Evolutionary conservation across 2,888 invertebrate genomes (phyloP).

Genomic region (Bugula neritina): DNA sequence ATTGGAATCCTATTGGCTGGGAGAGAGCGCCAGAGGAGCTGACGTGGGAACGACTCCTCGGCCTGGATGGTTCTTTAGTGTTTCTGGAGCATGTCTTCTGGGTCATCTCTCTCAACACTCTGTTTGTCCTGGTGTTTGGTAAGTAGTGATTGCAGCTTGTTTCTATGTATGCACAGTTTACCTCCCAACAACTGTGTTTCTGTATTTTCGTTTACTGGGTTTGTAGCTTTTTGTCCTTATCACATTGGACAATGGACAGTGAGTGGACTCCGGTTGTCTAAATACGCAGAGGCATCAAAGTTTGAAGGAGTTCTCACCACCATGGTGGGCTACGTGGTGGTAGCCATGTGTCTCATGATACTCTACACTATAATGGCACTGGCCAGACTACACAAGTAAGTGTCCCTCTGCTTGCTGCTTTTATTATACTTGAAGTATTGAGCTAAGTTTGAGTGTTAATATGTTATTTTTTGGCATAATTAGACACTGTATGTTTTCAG

Average conservation of each 20-base stretch:
- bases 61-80: slow-evolving; percentile 90
- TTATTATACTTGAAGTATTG: too few relatives aligned
- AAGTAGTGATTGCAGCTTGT: slow-evolving; percentile 35
- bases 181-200: background rate
- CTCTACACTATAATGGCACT: slow-evolving; percentile 78
- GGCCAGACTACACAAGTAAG: slow-evolving; percentile 71
- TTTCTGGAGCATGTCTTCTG: slow-evolving; percentile 98
- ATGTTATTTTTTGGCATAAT: too few relatives aligned
- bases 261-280: slow-evolving; percentile 64
- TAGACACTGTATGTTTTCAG: too few relatives aligned
- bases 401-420: slow-evolving; percentile 54
- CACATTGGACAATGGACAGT: slow-evolving; percentile 85
- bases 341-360: slow-evolving; percentile 74
- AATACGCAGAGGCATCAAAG: slow-evolving; percentile 66
- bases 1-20: slow-evolving; percentile 99
- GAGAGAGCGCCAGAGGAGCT: slow-evolving; percentile 86
- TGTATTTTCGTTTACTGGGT: background rate
- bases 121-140: slow-evolving; percentile 89
- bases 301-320: slow-evolving; percentile 90
- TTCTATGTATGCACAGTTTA: background rate
- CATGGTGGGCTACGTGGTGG: slow-evolving; percentile 83
- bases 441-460: too few relatives aligned
- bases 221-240: slow-evolving; percentile 83
- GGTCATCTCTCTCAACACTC: slow-evolving; percentile 93
- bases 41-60: slow-evolving; percentile 89